A percentile compares a stretch with the other conserved stretches of the same genome.
Evolutionary conservation across 1,140 invertebrate species (phyloP).

Genomic region (Gonatopus flavifemur): DNA sequence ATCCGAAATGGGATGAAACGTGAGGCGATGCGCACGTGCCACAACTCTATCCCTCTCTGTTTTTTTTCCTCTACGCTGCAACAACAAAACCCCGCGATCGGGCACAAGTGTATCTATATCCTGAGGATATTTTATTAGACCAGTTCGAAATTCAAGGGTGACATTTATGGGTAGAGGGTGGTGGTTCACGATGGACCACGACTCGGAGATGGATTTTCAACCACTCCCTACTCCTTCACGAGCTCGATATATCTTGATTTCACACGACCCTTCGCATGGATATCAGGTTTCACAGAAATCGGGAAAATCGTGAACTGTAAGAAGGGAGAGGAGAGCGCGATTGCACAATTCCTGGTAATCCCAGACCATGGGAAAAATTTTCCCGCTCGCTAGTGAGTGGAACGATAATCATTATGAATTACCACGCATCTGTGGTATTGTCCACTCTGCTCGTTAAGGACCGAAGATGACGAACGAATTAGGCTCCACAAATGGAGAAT

Average conservation of each 20-base stretch:
- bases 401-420: constrained; percentile 48
- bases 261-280: constrained; percentile 54
- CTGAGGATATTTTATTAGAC: constrained; percentile 45
- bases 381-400: not conserved
- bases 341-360: constrained; percentile 41
- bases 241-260: constrained; percentile 57
- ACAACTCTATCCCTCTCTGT: constrained; percentile 10
- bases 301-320: constrained; percentile 49
- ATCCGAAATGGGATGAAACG: constrained; percentile 31
- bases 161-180: constrained; percentile 4
- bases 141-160: constrained; percentile 9
- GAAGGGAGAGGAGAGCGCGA: no score
- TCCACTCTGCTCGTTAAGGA: no score
- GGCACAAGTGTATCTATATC: constrained; percentile 30
- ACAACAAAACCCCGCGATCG: constrained; percentile 25
- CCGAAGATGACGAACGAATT: no score
- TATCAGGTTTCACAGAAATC: constrained; percentile 58
- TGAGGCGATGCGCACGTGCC: constrained; percentile 49
- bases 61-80: no score
- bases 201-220: constrained; percentile 2
- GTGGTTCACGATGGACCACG: not conserved
- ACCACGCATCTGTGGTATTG: constrained; percentile 43
- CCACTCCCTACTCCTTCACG: constrained; percentile 11
- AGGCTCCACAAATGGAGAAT: no score
- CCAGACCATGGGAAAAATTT: constrained; percentile 43